phyloP scores from a whole-genome alignment of 2,797 vertebrate genomes.

The Karalla daura region DNA sequence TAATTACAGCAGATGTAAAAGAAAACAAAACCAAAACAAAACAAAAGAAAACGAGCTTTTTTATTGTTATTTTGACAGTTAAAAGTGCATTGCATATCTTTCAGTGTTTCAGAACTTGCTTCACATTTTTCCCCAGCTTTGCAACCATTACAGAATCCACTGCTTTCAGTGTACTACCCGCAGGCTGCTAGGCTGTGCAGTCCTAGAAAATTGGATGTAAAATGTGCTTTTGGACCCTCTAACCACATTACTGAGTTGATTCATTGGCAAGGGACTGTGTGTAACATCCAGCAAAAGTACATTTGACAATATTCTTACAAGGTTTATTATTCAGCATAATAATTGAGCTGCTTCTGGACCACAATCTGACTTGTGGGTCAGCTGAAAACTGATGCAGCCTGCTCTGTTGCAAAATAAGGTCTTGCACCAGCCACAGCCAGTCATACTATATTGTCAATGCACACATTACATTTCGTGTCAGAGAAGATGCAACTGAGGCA shows the following conservation, averaged over 20 bases:
- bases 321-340: constrained; percentile 53
- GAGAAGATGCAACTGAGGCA: constrained; percentile 17
- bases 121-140: constrained; percentile 54
- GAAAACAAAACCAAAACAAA: too few species aligned
- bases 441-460: constrained; percentile 30
- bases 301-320: constrained; percentile 57
- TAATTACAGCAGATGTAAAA: not conserved
- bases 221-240: constrained; percentile 57
- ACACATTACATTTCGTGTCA: constrained; percentile 16
- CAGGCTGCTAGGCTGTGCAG: constrained; percentile 35
- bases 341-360: constrained; percentile 48
- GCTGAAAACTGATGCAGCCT: constrained; percentile 44
- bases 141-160: constrained; percentile 56
- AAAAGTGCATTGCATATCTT: constrained; percentile 31
- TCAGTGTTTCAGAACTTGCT: constrained; percentile 46
- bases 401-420: constrained; percentile 40
- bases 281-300: constrained; percentile 40
- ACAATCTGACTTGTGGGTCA: too few species aligned
- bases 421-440: constrained; percentile 31
- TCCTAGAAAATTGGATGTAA: constrained; percentile 60
- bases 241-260: constrained; percentile 52
- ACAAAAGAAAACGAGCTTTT: not conserved
- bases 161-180: constrained; percentile 42
- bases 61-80: constrained; percentile 21
- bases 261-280: constrained; percentile 34